Base-by-base conservation (phyloP, 2,888 invertebrate species). In the Synergus umbraculus region DNA sequence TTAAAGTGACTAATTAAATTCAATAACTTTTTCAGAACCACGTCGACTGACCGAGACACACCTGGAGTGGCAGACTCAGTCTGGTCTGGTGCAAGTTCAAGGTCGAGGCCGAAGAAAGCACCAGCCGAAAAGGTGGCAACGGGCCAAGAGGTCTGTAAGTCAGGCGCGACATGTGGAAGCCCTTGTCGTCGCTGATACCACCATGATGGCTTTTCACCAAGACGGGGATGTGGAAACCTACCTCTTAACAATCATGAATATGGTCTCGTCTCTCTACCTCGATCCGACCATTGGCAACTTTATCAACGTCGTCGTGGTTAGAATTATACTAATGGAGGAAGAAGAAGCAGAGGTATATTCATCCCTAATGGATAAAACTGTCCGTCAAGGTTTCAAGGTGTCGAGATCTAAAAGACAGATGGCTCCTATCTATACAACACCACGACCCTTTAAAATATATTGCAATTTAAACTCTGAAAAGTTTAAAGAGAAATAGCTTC, bases 221-320 rank as follows among this genome's bases (percentile, higher is more conserved):
- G 94, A 96, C 87, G 95, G 96, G 87, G 96, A 96, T 89, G 94
- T 97, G 85, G 96, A 97, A 91, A 96, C 95, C 9, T 98, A 98
- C 92, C 94, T 98, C 44, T 94, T 98, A 77, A 97, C 97, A 77
- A 96, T 98, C 85, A 97, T 98, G 97, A 98, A 98, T 91, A 97
- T 98, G 97, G 98, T 94, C 81, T 96, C 96, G 8, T 94, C 96
- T 2, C 92, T 97, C n/a, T 97, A 96, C 92, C 95, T 96, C 93
- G 97, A 97, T 88, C 97, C 97, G 7, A 96, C 96, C 77, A 97
- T 98, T 86, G 98, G 98, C 76, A 98, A 98, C 93, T 96, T 96
- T 90, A 96, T 98, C 87, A 97, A 97, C 92, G 95, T 98, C 81
- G 96, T 97, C n/a, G 96, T 98, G 58, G 97, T 98, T 15, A 95